phyloP scores from a whole-genome alignment of 2,113 vertebrate species.

The Hippocampus barbouri region DNA sequence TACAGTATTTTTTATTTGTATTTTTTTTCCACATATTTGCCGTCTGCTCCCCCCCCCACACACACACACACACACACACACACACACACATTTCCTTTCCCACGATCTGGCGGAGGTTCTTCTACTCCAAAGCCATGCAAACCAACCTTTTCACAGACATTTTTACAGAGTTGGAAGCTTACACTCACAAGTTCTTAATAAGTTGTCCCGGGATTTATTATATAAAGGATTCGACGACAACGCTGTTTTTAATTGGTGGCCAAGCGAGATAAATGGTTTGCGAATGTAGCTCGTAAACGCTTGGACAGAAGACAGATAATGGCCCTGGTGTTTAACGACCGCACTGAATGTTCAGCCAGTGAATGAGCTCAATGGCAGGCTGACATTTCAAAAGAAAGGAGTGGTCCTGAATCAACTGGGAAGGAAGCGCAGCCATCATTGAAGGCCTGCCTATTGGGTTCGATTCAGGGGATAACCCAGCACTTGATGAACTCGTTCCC shows the following conservation, averaged over 20 bases:
- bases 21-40: background rate
- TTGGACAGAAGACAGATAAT: conserved; percentile 1
- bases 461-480: conserved; percentile 3
- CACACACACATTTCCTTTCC: background rate
- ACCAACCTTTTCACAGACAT: background rate
- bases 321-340: background rate
- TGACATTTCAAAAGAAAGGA: conserved; percentile 21
- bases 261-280: background rate
- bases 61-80: no score
- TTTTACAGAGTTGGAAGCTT: background rate
- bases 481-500: background rate
- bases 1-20: background rate
- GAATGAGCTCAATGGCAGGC: conserved; percentile 1
- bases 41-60: no score
- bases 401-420: conserved; percentile 5
- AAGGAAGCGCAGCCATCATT: background rate
- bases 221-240: background rate
- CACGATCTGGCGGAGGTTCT: background rate
- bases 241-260: background rate
- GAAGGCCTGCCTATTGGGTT: background rate
- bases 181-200: background rate
- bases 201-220: background rate
- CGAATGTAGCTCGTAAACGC: conserved; percentile 2
- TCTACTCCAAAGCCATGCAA: background rate
- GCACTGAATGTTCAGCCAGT: conserved; percentile 13